Base-by-base conservation (phyloP, 2,113 vertebrate genomes). In the Sclerurus mexicanus region DNA sequence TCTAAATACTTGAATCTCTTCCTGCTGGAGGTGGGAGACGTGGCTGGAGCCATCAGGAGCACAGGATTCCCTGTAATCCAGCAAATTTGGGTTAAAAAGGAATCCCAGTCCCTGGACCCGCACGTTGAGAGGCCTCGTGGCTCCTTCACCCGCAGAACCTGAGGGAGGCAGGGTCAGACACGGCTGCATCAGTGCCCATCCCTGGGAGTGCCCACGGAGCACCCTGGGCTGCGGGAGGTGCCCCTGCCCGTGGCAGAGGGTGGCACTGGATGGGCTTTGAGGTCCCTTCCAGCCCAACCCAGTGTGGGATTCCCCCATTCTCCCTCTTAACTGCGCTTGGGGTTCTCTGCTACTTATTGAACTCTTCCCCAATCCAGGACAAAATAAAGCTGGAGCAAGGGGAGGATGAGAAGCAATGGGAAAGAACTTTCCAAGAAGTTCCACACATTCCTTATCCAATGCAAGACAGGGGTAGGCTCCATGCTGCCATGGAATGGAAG, bases 401-500 rank as follows among this genome's bases (percentile, higher is more conserved):
- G 8, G 27, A 50, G 39, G 44, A 35, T 46, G 44, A 52, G 55
- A 27, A 67, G 21, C 5, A 2, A 35, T 35, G 52, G 35, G 53
- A 66, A 73, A 30, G 21, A 35, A 28, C 83, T 19, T 6, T 8
- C 47, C 33, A 42, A 62, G 18, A 49, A 39, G 47, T 49, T 11
- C 37, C n/a, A 23, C 10, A 22, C 0, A 1, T 39, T 18, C 50
- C 44, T 42, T 42, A 52, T 58, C 16, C 24, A n/a, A 9, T 23
- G n/a, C 12, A 66, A 31, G 47, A 4, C 10, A 40, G 30, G 39
- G 47, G 27, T 1, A 18, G 49, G 56, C 55, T 60, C 18, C 28
- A 1, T 2, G 9, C 31, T 42, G 62, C 7, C 63, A 7, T 4
- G 6, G 8, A 33, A 15, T 2, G 16, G 58, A 64, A 30, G 6